Conservation (phyloP, 2,797 vertebrate genomes). For the Coluber constrictor region DNA sequence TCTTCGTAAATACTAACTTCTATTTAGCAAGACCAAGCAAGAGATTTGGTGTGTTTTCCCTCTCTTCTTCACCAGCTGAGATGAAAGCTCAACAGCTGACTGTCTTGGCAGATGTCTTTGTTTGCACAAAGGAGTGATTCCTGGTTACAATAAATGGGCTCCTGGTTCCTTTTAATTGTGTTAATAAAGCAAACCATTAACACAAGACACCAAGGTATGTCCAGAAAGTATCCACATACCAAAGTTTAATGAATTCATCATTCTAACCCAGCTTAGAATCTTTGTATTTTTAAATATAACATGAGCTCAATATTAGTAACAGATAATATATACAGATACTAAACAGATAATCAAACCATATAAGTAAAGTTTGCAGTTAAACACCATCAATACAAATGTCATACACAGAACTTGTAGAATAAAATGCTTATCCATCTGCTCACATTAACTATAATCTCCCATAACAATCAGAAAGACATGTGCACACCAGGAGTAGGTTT, state of each 20-base stretch:
- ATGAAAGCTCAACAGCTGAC: neutral
- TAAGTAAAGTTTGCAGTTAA: neutral
- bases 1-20: neutral
- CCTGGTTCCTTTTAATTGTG: neutral
- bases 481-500: neutral
- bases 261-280: neutral
- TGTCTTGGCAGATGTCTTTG: neutral
- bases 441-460: neutral
- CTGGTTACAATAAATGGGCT: neutral
- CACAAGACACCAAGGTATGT: neutral
- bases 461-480: neutral
- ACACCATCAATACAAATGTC: neutral
- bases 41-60: neutral
- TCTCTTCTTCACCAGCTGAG: neutral
- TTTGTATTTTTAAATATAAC: neutral
- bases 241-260: neutral
- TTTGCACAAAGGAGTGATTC: neutral
- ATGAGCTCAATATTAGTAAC: neutral
- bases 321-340: neutral
- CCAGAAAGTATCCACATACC: neutral
- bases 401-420: neutral
- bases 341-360: neutral
- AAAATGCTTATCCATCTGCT: neutral
- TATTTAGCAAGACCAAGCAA: neutral
- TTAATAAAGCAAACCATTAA: neutral